These are phyloP conservation scores for Apteryx mantelli DNA, from an alignment of 2,113 vertebrate genomes.

Conservation along the genomic window DNA sequence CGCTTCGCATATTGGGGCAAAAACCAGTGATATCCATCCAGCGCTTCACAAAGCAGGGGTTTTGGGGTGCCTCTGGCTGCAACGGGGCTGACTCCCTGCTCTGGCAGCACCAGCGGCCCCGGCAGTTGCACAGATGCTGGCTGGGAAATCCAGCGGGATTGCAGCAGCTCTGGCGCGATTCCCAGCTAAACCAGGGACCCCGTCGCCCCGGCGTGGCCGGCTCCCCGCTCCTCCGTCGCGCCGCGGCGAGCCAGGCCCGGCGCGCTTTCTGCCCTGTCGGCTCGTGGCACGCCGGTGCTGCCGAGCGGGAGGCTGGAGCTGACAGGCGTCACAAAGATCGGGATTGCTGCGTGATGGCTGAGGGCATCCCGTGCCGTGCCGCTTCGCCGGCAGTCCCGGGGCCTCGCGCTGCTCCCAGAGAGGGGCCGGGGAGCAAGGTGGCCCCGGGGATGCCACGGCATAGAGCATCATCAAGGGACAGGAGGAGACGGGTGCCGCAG, in stretches of 20 bases:
- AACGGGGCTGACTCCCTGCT: not conserved
- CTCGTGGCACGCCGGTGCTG: not conserved
- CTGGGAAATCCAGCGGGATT: not conserved
- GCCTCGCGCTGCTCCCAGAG: not conserved
- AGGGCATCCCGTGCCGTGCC: not conserved
- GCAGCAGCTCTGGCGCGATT: accelerated
- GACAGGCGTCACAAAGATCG: conserved; percentile 50
- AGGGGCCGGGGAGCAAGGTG: accelerated
- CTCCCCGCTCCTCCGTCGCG: no score
- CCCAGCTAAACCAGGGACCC: not conserved
- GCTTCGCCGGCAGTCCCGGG: not conserved
- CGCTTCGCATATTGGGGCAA: not conserved
- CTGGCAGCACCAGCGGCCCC: no score
- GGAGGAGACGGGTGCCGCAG: no score
- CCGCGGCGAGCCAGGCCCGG: accelerated
- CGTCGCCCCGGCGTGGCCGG: accelerated
- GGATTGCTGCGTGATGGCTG: not conserved
- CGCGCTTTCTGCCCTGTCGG: conserved; percentile 44
- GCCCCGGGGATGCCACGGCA: not conserved
- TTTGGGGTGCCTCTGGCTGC: not conserved
- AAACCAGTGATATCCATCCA: no score
- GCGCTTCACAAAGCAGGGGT: not conserved
- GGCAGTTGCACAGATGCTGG: no score
- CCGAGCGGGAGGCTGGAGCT: not conserved
- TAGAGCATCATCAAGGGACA: no score